A percentile compares a stretch with the other conserved stretches of the same genome.
phyloP scores from a whole-genome alignment of 1,140 invertebrate genomes.

The Zaprionus gabonicus region DNA sequence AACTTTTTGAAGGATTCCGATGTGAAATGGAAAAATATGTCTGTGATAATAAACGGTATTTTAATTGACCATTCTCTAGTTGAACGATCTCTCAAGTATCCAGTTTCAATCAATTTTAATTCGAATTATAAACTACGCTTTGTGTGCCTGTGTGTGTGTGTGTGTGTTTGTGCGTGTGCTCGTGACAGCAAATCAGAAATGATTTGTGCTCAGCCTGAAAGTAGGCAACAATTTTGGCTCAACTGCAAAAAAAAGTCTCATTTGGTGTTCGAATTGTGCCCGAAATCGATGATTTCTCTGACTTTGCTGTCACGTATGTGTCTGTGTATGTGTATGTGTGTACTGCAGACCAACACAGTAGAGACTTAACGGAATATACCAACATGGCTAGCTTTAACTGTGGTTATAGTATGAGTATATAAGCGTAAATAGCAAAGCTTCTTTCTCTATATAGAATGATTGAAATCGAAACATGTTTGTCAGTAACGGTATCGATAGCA shows the following conservation, averaged over 20 bases:
- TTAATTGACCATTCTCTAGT: constrained; percentile 17
- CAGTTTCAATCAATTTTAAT: constrained; percentile 12
- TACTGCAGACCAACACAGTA: constrained; percentile 18
- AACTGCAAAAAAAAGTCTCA: neutral
- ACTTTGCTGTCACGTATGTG: constrained; percentile 22
- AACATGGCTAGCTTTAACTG: constrained; percentile 20
- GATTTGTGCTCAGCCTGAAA: constrained; percentile 19
- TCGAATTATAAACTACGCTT: constrained; percentile 17
- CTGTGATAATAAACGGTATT: constrained; percentile 8
- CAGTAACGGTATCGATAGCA: constrained; percentile 19
- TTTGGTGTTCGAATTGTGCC: constrained; percentile 8
- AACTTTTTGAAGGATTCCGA: neutral
- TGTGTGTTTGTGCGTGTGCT: neutral
- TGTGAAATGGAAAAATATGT: constrained; percentile 25
- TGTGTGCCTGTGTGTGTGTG: neutral
- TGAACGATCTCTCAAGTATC: constrained; percentile 11
- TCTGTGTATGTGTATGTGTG: constrained; percentile 15
- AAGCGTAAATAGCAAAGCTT: constrained; percentile 25
- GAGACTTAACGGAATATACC: constrained; percentile 17
- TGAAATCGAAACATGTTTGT: constrained; percentile 34
- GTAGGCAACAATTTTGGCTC: constrained; percentile 36
- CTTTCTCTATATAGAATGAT: constrained; percentile 20
- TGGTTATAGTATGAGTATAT: constrained; percentile 28
- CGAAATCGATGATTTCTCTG: constrained; percentile 38
- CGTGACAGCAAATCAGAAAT: constrained; percentile 26